phyloP scores from a whole-genome alignment of 2,113 vertebrate genomes.

The Otolemur garnettii region DNA sequence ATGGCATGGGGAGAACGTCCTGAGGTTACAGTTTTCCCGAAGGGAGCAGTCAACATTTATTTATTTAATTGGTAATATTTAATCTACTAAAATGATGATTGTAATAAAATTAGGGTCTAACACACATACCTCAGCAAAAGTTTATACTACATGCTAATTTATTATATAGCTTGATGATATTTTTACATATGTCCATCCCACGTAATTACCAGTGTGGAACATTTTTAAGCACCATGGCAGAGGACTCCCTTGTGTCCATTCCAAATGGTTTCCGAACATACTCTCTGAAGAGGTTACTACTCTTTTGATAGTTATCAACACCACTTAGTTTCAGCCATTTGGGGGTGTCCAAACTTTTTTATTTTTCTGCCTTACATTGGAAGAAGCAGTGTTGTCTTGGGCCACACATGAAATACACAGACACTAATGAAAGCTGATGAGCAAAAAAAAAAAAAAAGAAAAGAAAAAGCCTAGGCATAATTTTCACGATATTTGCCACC shows the following conservation, averaged over 20 bases:
- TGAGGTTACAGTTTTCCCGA: neutral
- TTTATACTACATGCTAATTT: neutral
- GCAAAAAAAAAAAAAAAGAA: too few species aligned
- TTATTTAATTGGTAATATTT: slow-evolving; percentile 12
- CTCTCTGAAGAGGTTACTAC: neutral
- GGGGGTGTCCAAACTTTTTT: too few species aligned
- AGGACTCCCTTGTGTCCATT: neutral
- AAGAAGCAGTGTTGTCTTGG: too few species aligned
- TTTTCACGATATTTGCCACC: too few species aligned
- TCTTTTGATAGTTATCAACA: neutral
- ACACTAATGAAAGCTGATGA: too few species aligned
- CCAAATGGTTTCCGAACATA: neutral
- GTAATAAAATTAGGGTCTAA: neutral
- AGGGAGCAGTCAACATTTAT: neutral
- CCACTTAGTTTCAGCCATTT: neutral
- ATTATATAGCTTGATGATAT: neutral
- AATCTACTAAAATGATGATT: slow-evolving; percentile 4
- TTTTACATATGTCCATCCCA: neutral
- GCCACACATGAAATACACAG: too few species aligned
- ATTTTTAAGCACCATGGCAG: neutral
- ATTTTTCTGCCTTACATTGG: too few species aligned
- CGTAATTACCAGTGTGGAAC: neutral
- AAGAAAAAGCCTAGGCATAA: too few species aligned
- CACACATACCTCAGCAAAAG: neutral
- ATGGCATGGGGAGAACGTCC: neutral